phyloP scores from a whole-genome alignment of 2,797 vertebrate species.

The Centropyge bicolor region DNA sequence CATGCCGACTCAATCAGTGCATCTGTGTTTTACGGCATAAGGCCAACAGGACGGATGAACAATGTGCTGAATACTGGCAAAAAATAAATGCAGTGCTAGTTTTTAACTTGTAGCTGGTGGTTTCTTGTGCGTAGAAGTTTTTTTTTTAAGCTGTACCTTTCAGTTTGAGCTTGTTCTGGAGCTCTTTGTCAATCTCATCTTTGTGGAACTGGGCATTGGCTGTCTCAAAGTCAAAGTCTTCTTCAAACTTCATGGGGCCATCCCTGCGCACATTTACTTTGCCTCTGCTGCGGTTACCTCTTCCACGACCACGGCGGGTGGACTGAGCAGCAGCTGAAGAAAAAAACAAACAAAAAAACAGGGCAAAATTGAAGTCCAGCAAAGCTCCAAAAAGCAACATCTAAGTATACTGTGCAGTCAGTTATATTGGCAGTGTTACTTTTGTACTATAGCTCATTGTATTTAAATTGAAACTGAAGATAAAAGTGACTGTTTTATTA shows the following conservation, averaged over 20 bases:
- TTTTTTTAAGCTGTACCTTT: slow-evolving; percentile 86
- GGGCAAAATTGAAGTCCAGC: background rate
- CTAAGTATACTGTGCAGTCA: background rate
- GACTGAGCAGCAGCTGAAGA: slow-evolving; percentile 79
- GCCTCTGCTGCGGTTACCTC: slow-evolving; percentile 93
- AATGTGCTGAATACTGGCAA: background rate
- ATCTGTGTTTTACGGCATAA: background rate
- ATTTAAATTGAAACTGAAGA: background rate
- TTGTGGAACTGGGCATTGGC: slow-evolving; percentile 99
- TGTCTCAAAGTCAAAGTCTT: slow-evolving; percentile 99
- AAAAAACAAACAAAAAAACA: background rate
- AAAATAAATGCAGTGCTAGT: background rate
- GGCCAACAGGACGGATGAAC: too few species aligned
- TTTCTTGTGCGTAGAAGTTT: background rate
- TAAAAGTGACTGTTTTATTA: too few species aligned
- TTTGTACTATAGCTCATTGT: background rate
- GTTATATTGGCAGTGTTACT: too few species aligned
- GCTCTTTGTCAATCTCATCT: slow-evolving; percentile 97
- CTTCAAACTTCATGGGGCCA: slow-evolving; percentile 97
- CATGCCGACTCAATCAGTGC: background rate
- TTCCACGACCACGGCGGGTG: slow-evolving; percentile 89
- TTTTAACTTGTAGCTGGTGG: background rate
- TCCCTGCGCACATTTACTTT: slow-evolving; percentile 92
- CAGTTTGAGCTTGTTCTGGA: slow-evolving; percentile 97
- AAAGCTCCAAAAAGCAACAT: background rate